phyloP scores from a whole-genome alignment of 2,797 vertebrate species.

The Austrolebias charrua region DNA sequence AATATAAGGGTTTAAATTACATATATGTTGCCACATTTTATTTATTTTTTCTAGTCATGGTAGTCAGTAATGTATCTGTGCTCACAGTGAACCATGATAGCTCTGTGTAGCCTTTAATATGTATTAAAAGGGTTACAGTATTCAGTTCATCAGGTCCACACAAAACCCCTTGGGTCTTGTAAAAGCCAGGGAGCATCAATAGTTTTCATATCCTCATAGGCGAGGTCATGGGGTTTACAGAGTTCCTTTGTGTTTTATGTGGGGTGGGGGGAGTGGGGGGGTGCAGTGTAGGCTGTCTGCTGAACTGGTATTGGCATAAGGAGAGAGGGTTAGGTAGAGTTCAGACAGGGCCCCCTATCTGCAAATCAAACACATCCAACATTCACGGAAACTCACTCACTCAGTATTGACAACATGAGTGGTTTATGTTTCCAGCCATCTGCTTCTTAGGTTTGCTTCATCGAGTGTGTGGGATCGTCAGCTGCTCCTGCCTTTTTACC shows the following conservation, averaged over 20 bases:
- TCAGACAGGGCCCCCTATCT: conserved; percentile 61
- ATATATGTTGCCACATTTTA: not conserved
- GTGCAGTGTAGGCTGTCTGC: conserved; percentile 58
- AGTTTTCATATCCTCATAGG: conserved; percentile 76
- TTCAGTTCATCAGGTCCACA: conserved; percentile 55
- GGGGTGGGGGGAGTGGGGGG: conserved; percentile 45
- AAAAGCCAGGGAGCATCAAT: conserved; percentile 60
- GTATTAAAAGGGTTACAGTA: conserved; percentile 58
- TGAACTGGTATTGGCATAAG: conserved; percentile 63
- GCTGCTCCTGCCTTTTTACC: conserved; percentile 14
- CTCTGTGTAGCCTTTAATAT: conserved; percentile 33
- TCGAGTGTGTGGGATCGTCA: conserved; percentile 53
- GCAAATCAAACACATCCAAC: conserved; percentile 69
- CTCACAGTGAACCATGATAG: conserved; percentile 31
- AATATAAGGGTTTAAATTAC: conserved; percentile 34
- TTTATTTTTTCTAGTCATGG: conserved; percentile 20
- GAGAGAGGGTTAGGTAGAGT: conserved; percentile 71
- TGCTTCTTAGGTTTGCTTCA: conserved; percentile 58
- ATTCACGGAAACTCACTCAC: conserved; percentile 50
- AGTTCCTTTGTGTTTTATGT: conserved; percentile 76
- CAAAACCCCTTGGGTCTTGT: conserved; percentile 61
- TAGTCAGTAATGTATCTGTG: conserved; percentile 30
- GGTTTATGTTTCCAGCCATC: conserved; percentile 67
- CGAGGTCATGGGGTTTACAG: conserved; percentile 70
- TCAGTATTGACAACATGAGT: conserved; percentile 57